phyloP scores from a whole-genome alignment of 30 jellyfish, hydroid and myxozoan species.

The Hydractinia symbiolongicarpus region DNA sequence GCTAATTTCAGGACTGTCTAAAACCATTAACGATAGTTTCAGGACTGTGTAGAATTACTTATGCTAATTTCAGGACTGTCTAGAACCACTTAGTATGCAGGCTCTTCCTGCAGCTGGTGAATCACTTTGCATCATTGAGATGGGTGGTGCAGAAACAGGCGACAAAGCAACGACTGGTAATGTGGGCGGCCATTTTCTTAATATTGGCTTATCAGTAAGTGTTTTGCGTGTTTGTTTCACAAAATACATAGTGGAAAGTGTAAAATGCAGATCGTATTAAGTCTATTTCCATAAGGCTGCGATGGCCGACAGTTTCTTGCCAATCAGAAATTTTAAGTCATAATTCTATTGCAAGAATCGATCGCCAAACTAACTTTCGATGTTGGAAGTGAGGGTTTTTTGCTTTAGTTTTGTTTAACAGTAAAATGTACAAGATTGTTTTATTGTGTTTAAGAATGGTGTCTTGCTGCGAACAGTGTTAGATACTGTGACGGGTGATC shows the following conservation, averaged over 20 bases:
- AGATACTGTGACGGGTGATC: slow-evolving; percentile 97
- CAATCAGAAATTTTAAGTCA: too few relatives aligned
- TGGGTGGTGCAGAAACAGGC: slow-evolving; percentile 88
- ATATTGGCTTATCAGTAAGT: slow-evolving; percentile 84
- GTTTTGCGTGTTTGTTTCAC: background rate
- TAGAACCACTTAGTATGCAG: slow-evolving; percentile 99
- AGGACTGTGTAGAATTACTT: too few relatives aligned
- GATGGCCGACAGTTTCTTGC: too few relatives aligned
- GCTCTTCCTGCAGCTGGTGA: slow-evolving; percentile 98
- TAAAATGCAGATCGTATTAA: too few relatives aligned
- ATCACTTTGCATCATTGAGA: slow-evolving; percentile 95
- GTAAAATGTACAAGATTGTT: too few relatives aligned
- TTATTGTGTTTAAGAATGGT: slow-evolving; percentile 65
- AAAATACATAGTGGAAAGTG: too few relatives aligned
- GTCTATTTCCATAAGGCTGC: too few relatives aligned
- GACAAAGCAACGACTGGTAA: slow-evolving; percentile 59
- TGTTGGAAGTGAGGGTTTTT: too few relatives aligned
- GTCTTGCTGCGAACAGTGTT: slow-evolving; percentile 88
- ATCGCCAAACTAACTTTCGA: too few relatives aligned
- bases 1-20: slow-evolving; percentile 69
- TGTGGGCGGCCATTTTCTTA: slow-evolving; percentile 71
- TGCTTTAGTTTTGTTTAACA: too few relatives aligned
- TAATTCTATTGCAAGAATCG: too few relatives aligned
- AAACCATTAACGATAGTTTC: slow-evolving; percentile 50
- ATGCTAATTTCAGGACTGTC: slow-evolving; percentile 61